Conservation (phyloP, 1,140 invertebrate species). For the Saxidomus purpurata region DNA sequence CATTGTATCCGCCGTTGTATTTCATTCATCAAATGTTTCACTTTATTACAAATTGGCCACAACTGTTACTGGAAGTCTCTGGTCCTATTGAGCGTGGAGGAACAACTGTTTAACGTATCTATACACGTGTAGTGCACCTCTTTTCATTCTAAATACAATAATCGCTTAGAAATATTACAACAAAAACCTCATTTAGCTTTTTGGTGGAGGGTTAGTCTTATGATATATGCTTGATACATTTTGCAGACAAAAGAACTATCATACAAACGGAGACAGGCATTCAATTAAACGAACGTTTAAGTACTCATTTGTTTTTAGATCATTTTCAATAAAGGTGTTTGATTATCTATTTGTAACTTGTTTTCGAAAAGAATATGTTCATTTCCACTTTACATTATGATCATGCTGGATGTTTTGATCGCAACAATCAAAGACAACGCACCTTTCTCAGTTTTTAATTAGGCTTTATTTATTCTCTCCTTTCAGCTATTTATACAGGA, state of each 20-base stretch:
- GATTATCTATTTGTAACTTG: conserved; percentile 19
- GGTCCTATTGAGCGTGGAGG: conserved; percentile 22
- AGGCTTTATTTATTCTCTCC: conserved; percentile 1
- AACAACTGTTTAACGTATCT: conserved; percentile 34
- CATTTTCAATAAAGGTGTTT: conserved; percentile 37
- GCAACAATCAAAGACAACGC: conserved; percentile 30
- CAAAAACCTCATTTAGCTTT: background rate
- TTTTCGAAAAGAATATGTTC: background rate
- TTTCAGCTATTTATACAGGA: background rate
- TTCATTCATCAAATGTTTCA: conserved; percentile 45
- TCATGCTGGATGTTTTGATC: conserved; percentile 12
- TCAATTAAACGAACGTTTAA: conserved; percentile 8
- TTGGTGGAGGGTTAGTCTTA: background rate
- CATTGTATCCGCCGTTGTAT: conserved; percentile 10
- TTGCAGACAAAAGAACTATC: background rate
- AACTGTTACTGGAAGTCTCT: background rate
- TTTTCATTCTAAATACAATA: conserved; percentile 43
- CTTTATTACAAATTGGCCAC: conserved; percentile 29
- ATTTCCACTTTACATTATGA: conserved; percentile 34
- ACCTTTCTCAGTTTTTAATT: conserved; percentile 13
- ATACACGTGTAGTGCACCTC: conserved; percentile 2
- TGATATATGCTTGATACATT: background rate
- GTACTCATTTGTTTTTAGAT: background rate
- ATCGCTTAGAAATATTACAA: conserved; percentile 20
- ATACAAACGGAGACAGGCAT: background rate